A percentile compares a stretch with the other conserved stretches of the same genome.
phyloP scores from a whole-genome alignment of 2,113 vertebrate species.

The Oceanites oceanicus region DNA sequence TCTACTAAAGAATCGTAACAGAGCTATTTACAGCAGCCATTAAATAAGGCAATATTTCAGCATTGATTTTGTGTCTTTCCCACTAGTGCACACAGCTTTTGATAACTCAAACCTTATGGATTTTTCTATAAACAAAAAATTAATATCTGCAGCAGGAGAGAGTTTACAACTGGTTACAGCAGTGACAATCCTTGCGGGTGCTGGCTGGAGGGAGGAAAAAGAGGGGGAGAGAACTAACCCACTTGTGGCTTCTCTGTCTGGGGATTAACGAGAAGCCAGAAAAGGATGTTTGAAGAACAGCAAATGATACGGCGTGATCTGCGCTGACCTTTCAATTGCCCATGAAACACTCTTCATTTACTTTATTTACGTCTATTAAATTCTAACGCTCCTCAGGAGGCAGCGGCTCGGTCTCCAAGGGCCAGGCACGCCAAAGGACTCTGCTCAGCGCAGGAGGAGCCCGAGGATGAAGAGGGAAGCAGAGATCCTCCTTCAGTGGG shows the following conservation, averaged over 20 bases:
- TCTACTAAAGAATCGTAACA: constrained; percentile 79
- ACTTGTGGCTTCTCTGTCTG: background rate
- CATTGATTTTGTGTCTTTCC: constrained; percentile 87
- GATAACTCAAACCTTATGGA: constrained; percentile 91
- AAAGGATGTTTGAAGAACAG: background rate
- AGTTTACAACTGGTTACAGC: constrained; percentile 59
- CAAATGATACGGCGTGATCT: accelerated
- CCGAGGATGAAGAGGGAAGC: background rate
- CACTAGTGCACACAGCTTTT: constrained; percentile 75
- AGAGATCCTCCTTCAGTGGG: background rate
- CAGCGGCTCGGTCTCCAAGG: background rate
- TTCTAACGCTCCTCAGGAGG: background rate
- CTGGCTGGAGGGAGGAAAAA: background rate
- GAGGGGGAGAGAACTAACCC: background rate
- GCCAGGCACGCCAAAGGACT: background rate
- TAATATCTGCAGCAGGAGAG: constrained; percentile 72
- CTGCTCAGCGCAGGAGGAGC: background rate
- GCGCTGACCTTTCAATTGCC: background rate
- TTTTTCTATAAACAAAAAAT: constrained; percentile 91
- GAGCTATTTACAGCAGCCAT: constrained; percentile 86
- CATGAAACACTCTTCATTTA: background rate
- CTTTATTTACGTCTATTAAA: background rate
- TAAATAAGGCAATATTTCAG: constrained; percentile 91
- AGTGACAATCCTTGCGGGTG: background rate
- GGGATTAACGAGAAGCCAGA: background rate